Conservation (phyloP, 1,140 invertebrate species). For the Phocides pigmalion region DNA sequence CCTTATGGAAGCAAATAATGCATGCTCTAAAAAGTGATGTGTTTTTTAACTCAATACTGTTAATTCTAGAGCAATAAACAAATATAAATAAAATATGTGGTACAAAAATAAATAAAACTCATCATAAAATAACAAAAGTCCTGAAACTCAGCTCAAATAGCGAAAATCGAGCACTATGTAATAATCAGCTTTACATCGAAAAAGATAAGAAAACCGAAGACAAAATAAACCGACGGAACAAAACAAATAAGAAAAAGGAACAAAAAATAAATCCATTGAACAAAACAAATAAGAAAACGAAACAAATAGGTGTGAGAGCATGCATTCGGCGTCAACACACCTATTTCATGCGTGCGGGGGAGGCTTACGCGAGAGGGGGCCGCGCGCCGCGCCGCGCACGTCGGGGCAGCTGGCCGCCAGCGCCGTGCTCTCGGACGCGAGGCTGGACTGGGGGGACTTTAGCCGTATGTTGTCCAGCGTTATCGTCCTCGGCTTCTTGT, state of each 20-base stretch:
- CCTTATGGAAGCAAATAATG: too few species aligned
- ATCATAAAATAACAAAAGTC: too few species aligned
- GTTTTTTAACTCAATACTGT: too few species aligned
- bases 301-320: constrained; percentile 39
- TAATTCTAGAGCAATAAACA: too few species aligned
- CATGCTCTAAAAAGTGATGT: too few species aligned
- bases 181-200: background rate
- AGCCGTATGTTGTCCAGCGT: constrained; percentile 73
- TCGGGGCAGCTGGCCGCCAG: constrained; percentile 67
- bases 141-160: too few species aligned
- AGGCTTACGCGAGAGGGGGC: constrained; percentile 82
- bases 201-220: constrained; percentile 39
- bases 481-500: constrained; percentile 67
- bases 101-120: too few species aligned
- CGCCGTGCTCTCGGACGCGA: constrained; percentile 37
- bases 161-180: too few species aligned
- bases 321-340: constrained; percentile 65
- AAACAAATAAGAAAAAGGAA: too few species aligned
- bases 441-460: constrained; percentile 61
- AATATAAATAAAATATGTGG: too few species aligned
- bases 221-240: constrained; percentile 41
- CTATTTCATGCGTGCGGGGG: constrained; percentile 75
- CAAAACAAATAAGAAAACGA: constrained; percentile 15
- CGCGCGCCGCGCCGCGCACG: constrained; percentile 84
- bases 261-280: too few species aligned